phyloP scores from a whole-genome alignment of 2,797 vertebrate species.

The Neosilurus mollespiculum region DNA sequence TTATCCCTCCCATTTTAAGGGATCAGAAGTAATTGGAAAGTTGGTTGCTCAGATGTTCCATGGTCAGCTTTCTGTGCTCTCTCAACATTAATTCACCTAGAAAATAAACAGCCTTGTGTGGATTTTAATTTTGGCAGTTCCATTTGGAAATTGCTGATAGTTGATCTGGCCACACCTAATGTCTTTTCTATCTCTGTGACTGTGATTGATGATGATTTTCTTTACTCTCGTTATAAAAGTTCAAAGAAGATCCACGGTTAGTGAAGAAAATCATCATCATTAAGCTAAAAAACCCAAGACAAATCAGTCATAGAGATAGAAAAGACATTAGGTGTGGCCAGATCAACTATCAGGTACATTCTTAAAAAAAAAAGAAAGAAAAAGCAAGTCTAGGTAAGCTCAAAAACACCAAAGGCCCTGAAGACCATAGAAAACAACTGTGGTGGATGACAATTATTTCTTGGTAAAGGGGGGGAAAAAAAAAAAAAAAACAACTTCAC shows the following conservation, averaged over 20 bases:
- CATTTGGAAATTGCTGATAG: not conserved
- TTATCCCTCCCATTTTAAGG: too few relatives aligned
- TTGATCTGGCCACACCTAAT: not conserved
- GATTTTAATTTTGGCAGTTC: not conserved
- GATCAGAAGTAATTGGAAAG: not conserved
- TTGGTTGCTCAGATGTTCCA: not conserved
- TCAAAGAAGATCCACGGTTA: too few relatives aligned
- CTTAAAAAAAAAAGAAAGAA: not conserved
- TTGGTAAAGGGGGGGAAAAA: too few relatives aligned
- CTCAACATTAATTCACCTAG: not conserved
- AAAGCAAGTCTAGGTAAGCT: not conserved
- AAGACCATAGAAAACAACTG: not conserved
- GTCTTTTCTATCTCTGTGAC: not conserved
- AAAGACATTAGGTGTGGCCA: not conserved
- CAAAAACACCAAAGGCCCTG: not conserved
- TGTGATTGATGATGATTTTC: too few relatives aligned
- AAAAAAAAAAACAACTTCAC: too few relatives aligned
- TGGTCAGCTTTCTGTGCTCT: not conserved
- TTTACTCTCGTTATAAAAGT: not conserved
- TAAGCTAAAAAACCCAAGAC: too few relatives aligned
- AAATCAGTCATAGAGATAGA: not conserved
- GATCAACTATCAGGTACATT: not conserved
- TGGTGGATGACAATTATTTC: not conserved
- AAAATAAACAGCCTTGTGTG: not conserved
- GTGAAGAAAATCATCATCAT: too few relatives aligned